A percentile compares a stretch with the other conserved stretches of the same genome.
Conservation (phyloP, 2,113 vertebrate species). For the Callionymus lyra region DNA sequence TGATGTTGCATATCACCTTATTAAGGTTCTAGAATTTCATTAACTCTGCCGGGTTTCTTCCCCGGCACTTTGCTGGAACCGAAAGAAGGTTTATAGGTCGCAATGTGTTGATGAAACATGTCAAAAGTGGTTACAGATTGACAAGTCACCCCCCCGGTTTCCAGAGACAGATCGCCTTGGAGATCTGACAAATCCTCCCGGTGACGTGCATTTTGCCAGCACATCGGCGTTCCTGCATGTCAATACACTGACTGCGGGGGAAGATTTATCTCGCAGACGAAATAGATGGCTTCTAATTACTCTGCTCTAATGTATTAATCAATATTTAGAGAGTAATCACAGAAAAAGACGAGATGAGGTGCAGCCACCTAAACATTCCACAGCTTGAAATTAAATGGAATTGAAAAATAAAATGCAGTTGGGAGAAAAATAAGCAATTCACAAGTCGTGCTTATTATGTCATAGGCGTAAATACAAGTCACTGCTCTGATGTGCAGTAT, state of each 20-base stretch:
- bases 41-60: too few species aligned
- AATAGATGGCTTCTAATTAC: conserved; percentile 38
- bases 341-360: neutral
- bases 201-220: conserved; percentile 11
- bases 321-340: conserved; percentile 43
- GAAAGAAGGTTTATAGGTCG: too few species aligned
- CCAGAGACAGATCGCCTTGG: conserved; percentile 8
- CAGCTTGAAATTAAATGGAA: too few species aligned
- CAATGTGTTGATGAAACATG: neutral
- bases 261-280: conserved; percentile 15
- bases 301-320: conserved; percentile 32
- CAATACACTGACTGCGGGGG: conserved; percentile 14
- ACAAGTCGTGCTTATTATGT: too few species aligned
- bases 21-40: too few species aligned
- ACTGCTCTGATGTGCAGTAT: too few species aligned
- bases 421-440: too few species aligned
- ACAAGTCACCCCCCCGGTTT: conserved; percentile 7
- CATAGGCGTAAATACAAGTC: too few species aligned
- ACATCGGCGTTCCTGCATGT: conserved; percentile 3
- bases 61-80: too few species aligned
- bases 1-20: too few species aligned
- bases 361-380: too few species aligned
- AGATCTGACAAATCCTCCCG: conserved; percentile 8
- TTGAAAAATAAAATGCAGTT: too few species aligned
- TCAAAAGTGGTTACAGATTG: neutral